Evolutionary conservation across 2,113 vertebrate genomes (phyloP).

Genomic region (Cheirogaleus medius): DNA sequence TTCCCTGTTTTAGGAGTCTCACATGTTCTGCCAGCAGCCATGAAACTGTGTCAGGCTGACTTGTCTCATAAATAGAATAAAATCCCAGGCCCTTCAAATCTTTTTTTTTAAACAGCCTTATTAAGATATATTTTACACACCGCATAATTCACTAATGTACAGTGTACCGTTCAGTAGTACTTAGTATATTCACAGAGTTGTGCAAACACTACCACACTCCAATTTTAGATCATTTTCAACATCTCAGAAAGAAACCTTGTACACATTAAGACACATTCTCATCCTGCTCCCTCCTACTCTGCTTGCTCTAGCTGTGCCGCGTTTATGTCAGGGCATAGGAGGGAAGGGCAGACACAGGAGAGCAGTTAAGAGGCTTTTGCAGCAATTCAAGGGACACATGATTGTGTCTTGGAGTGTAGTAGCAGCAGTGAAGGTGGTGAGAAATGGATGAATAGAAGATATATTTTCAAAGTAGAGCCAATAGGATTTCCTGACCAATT

Average conservation of each 20-base stretch:
- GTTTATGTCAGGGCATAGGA: background rate
- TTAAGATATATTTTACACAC: background rate
- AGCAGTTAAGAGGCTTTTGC: background rate
- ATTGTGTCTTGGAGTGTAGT: background rate
- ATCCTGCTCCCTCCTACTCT: fast-evolving
- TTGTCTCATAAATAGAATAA: background rate
- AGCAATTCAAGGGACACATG: background rate
- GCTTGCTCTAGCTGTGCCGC: background rate
- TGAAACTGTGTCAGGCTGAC: background rate
- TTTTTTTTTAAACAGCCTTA: background rate
- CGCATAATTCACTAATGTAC: background rate
- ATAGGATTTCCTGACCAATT: constrained; percentile 6
- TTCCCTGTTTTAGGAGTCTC: background rate
- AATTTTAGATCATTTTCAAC: background rate
- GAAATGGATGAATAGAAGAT: background rate
- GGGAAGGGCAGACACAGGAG: background rate
- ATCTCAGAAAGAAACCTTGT: background rate
- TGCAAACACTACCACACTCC: background rate
- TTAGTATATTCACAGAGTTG: background rate
- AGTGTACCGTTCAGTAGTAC: background rate
- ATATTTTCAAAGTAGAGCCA: background rate
- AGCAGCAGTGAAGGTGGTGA: background rate
- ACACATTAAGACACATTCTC: background rate
- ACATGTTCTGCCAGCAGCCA: background rate
- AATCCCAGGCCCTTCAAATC: background rate